Conservation (phyloP, 1,140 invertebrate species). For the Odontomachus brunneus region DNA sequence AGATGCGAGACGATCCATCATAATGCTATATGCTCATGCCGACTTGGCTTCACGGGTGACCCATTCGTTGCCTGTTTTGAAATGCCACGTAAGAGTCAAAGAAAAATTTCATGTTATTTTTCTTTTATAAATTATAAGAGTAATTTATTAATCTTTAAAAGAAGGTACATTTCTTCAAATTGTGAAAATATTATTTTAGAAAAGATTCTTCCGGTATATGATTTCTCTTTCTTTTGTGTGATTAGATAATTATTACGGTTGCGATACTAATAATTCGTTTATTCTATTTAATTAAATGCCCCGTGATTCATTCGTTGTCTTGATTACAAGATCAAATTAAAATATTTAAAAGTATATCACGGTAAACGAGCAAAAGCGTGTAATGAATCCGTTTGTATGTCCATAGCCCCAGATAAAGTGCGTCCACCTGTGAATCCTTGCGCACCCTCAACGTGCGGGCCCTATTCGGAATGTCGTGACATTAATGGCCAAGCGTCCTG, state of each 20-base stretch:
- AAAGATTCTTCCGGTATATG: too few species aligned
- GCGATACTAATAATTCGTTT: background rate
- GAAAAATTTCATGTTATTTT: constrained; percentile 11
- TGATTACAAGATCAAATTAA: background rate
- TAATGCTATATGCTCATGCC: constrained; percentile 87
- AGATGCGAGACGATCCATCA: constrained; percentile 86
- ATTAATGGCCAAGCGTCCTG: constrained; percentile 85
- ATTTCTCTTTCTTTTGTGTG: too few species aligned
- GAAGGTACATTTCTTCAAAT: background rate
- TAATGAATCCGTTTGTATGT: constrained; percentile 30
- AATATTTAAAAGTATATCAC: background rate
- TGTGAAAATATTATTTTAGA: too few species aligned
- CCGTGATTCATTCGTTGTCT: constrained; percentile 1
- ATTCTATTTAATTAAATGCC: background rate
- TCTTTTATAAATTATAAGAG: background rate
- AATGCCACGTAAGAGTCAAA: constrained; percentile 82
- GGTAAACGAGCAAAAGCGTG: background rate
- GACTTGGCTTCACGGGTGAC: constrained; percentile 85
- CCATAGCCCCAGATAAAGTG: constrained; percentile 32
- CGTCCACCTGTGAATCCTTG: constrained; percentile 81
- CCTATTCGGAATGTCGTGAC: constrained; percentile 83
- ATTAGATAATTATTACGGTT: background rate
- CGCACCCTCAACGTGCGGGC: constrained; percentile 86
- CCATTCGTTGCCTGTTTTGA: constrained; percentile 86
- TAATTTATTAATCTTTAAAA: background rate